phyloP scores from a whole-genome alignment of 2,888 invertebrate species.

The Acrobasis suavella region DNA sequence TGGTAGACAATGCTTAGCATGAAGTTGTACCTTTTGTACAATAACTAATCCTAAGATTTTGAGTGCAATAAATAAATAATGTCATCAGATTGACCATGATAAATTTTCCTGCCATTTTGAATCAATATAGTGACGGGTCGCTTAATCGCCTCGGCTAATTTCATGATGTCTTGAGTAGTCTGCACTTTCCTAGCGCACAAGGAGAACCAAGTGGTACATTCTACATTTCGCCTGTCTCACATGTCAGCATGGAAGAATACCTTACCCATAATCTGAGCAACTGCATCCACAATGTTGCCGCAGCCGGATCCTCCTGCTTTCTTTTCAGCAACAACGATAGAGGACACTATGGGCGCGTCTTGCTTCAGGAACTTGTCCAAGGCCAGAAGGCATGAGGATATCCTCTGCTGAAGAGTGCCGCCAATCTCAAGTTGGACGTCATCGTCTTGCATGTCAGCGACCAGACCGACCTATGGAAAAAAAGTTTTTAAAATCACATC shows the following conservation, averaged over 20 bases:
- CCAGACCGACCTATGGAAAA: slow-evolving; percentile 84
- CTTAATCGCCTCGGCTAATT: too few species aligned
- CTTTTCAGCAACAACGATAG: slow-evolving; percentile 95
- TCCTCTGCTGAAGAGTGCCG: slow-evolving; percentile 93
- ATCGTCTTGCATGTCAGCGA: slow-evolving; percentile 88
- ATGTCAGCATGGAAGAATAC: neutral
- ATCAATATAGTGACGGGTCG: too few species aligned
- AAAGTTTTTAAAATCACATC: neutral
- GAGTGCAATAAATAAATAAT: too few species aligned
- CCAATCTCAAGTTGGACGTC: slow-evolving; percentile 86
- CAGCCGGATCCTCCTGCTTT: slow-evolving; percentile 82
- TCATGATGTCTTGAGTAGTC: too few species aligned
- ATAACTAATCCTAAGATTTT: too few species aligned
- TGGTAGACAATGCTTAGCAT: too few species aligned
- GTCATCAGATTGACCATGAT: too few species aligned
- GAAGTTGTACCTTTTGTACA: too few species aligned
- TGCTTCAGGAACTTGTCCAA: slow-evolving; percentile 89
- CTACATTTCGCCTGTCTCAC: too few species aligned
- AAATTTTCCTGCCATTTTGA: too few species aligned
- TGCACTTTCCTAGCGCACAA: too few species aligned
- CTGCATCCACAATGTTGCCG: slow-evolving; percentile 87
- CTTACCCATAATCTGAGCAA: slow-evolving; percentile 85
- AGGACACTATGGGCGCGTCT: slow-evolving; percentile 87
- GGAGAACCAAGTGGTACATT: too few species aligned
- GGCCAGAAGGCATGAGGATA: slow-evolving; percentile 90